Percentiles rank a stretch among this genome's conserved stretches.
Evolutionary conservation across 2,797 vertebrate species (phyloP).

Genomic region (Anabacerthia variegaticeps): DNA sequence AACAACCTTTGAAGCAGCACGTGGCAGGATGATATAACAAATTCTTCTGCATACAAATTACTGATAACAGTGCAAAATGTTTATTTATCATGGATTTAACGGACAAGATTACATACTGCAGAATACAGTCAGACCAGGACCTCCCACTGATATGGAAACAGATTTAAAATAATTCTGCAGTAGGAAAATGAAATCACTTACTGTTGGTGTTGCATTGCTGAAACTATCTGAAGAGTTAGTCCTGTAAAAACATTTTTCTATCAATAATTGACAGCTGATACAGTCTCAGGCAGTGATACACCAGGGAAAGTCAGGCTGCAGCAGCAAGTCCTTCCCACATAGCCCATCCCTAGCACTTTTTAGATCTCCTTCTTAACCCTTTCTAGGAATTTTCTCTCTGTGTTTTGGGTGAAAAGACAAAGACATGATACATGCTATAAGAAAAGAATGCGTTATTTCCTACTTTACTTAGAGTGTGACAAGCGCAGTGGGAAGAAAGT

Average conservation of each 20-base stretch:
- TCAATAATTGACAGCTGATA: conserved; percentile 33
- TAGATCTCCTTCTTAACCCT: conserved; percentile 16
- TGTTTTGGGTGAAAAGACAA: background rate
- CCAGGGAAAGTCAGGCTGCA: background rate
- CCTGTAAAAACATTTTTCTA: background rate
- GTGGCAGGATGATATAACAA: background rate
- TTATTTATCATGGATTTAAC: conserved; percentile 1
- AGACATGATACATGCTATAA: background rate
- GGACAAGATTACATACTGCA: background rate
- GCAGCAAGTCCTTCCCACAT: background rate
- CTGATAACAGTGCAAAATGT: background rate
- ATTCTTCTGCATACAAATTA: background rate
- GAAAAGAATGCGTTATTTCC: background rate
- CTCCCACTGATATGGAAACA: background rate
- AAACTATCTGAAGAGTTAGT: background rate
- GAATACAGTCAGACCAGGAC: background rate
- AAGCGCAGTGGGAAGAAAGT: background rate
- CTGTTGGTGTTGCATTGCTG: background rate
- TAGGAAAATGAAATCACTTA: conserved; percentile 20
- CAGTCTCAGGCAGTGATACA: background rate
- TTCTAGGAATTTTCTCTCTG: background rate
- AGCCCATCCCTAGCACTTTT: background rate
- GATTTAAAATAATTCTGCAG: conserved; percentile 23
- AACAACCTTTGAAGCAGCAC: background rate
- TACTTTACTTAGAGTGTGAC: background rate